Conservation (phyloP, 2,888 invertebrate species). For the Muschampia plurimacula region DNA sequence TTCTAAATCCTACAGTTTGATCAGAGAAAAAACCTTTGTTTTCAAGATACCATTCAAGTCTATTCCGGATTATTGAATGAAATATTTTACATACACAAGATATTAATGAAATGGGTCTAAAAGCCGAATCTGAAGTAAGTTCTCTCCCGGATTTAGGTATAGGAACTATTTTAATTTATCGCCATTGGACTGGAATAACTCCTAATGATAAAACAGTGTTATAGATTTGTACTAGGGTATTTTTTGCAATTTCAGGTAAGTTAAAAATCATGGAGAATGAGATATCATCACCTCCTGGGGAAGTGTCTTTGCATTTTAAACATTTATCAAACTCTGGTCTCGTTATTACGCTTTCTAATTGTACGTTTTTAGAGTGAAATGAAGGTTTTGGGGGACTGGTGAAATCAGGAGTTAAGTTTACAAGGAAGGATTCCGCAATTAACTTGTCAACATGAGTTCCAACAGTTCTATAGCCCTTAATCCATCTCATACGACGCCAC, state of each 20-base stretch:
- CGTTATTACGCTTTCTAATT: background rate
- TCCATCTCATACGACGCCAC: constrained; percentile 25
- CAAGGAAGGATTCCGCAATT: background rate
- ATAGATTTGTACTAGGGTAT: background rate
- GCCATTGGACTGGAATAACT: background rate
- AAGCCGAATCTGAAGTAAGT: background rate
- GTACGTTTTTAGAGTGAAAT: background rate
- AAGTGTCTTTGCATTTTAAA: constrained; percentile 13
- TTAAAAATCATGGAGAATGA: constrained; percentile 14
- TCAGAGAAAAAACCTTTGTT: background rate
- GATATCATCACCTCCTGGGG: background rate
- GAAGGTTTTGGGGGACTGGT: constrained; percentile 1
- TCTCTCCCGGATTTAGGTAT: background rate
- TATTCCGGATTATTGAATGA: background rate
- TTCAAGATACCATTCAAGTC: background rate
- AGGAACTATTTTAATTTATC: background rate
- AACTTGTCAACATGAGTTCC: background rate
- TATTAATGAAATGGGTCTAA: background rate
- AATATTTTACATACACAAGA: background rate
- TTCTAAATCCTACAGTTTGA: background rate
- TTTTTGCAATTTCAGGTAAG: background rate
- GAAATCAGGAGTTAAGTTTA: constrained; percentile 7
- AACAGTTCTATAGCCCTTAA: constrained; percentile 5
- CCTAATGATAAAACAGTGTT: background rate
- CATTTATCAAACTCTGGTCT: background rate